A percentile compares a stretch with the other conserved stretches of the same genome.
These are phyloP conservation scores for Rhingia campestris DNA, from an alignment of 2,888 invertebrate genomes.

Conservation along the genomic window DNA sequence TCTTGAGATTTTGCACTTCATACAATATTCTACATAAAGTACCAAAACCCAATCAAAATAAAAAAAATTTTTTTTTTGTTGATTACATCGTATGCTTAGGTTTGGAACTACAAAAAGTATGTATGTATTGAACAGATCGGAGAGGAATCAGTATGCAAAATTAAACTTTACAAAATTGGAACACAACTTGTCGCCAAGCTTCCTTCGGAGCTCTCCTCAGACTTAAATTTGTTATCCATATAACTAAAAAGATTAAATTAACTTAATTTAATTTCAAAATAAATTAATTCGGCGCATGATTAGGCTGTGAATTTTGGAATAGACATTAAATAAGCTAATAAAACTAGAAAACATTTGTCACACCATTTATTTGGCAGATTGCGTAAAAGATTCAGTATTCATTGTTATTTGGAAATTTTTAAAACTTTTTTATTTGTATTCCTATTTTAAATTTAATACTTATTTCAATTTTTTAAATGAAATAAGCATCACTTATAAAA, in stretches of 20 bases:
- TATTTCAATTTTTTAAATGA: no score
- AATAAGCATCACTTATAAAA: no score
- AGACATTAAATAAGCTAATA: background rate
- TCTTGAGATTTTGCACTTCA: conserved; percentile 47
- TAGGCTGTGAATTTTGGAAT: conserved; percentile 49
- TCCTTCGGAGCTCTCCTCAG: background rate
- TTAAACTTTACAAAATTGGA: background rate
- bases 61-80: conserved; percentile 42
- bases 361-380: no score
- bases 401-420: no score
- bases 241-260: background rate
- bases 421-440: no score
- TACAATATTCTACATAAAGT: conserved; percentile 53
- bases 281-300: conserved; percentile 32
- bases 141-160: conserved; percentile 54
- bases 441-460: no score
- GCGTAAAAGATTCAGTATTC: no score
- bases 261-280: background rate
- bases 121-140: conserved; percentile 4
- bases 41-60: conserved; percentile 42
- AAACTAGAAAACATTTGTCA: background rate
- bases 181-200: background rate
- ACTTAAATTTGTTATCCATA: background rate
- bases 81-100: conserved; percentile 37
- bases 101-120: conserved; percentile 24